Percentiles rank a stretch among this genome's conserved stretches.
Evolutionary conservation across 2,113 vertebrate species (phyloP).

Genomic region (Gila orcuttii): DNA sequence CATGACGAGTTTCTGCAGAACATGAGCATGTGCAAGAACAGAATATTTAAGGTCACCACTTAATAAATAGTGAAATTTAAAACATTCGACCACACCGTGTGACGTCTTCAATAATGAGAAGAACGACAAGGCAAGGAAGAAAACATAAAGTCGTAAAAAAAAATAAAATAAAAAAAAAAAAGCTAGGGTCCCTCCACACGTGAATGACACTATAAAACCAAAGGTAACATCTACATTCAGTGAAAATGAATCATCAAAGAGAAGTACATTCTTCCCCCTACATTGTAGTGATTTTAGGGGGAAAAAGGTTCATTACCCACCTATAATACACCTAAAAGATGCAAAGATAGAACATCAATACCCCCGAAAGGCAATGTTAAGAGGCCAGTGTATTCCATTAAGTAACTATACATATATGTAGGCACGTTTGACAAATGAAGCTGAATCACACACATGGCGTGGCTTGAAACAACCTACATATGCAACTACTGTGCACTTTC

Average conservation of each 20-base stretch:
- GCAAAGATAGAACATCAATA: conserved; percentile 55
- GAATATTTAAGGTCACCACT: conserved; percentile 96
- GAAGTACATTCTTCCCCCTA: conserved; percentile 65
- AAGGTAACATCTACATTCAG: conserved; percentile 57
- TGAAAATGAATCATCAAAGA: conserved; percentile 52
- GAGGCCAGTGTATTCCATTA: conserved; percentile 75
- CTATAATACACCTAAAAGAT: conserved; percentile 62
- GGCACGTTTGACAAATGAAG: conserved; percentile 78
- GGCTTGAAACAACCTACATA: conserved; percentile 79
- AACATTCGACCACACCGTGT: conserved; percentile 87
- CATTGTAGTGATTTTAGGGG: conserved; percentile 61
- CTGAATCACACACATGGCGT: conserved; percentile 81
- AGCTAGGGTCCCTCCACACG: background rate
- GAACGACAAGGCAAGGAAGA: conserved; percentile 50
- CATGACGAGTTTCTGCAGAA: conserved; percentile 93
- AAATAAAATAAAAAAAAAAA: background rate
- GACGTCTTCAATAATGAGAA: conserved; percentile 77
- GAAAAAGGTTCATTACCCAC: conserved; percentile 40
- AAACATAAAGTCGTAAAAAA: conserved; percentile 45
- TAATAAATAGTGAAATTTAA: conserved; percentile 82
- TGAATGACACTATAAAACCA: conserved; percentile 6
- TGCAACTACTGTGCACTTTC: conserved; percentile 82
- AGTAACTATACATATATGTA: conserved; percentile 79
- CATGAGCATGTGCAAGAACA: conserved; percentile 97
- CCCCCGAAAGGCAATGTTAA: conserved; percentile 76